Evolutionary conservation across 2,797 vertebrate genomes (phyloP).

Genomic region (Calcarius lapponicus): DNA sequence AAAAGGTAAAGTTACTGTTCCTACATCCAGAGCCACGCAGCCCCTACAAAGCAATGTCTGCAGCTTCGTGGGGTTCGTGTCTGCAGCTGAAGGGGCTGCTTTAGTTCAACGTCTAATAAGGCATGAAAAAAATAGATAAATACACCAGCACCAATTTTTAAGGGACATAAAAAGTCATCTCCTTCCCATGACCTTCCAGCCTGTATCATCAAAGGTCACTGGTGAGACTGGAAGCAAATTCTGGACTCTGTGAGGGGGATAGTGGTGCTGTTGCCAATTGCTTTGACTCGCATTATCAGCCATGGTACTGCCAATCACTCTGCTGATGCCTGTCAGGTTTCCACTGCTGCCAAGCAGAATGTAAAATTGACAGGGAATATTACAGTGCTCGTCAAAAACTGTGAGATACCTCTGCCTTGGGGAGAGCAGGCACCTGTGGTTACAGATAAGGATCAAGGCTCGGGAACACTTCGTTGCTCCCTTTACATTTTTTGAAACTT

Average conservation of each 20-base stretch:
- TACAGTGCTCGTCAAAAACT: constrained; percentile 27
- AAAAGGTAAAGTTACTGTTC: background rate
- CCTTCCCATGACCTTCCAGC: constrained; percentile 31
- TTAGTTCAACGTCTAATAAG: background rate
- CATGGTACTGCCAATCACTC: constrained; percentile 69
- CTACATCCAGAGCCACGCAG: accelerated
- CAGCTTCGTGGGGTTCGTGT: too few species aligned
- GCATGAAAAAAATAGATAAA: background rate
- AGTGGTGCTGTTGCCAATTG: constrained; percentile 63
- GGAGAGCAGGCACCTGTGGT: constrained; percentile 68
- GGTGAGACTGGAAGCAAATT: constrained; percentile 44
- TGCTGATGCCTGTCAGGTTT: constrained; percentile 69
- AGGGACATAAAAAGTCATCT: background rate
- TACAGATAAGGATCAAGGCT: constrained; percentile 54
- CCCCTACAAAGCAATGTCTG: background rate
- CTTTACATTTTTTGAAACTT: background rate
- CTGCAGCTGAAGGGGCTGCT: background rate
- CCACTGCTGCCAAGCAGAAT: constrained; percentile 64
- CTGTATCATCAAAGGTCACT: constrained; percentile 59
- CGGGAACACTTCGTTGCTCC: constrained; percentile 27
- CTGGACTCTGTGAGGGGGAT: constrained; percentile 45
- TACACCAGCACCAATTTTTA: background rate
- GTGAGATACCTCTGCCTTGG: constrained; percentile 63
- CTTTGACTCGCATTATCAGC: constrained; percentile 68
- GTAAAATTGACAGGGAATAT: constrained; percentile 72